Evolutionary conservation across 2,113 vertebrate species (phyloP).

Genomic region (Morone saxatilis): DNA sequence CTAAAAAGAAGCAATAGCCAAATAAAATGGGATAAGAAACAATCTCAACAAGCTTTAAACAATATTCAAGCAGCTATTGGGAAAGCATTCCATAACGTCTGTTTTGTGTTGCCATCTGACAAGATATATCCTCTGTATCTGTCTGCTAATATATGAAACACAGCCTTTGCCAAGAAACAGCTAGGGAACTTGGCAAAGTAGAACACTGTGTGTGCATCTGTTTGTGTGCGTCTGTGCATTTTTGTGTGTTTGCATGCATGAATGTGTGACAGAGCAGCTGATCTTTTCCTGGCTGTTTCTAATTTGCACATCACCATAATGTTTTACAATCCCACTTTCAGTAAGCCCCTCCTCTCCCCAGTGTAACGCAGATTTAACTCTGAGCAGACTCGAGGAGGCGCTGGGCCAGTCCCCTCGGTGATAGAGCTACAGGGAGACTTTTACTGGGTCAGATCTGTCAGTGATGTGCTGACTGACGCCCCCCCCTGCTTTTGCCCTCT

Average conservation of each 20-base stretch:
- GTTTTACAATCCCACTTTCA: constrained; percentile 72
- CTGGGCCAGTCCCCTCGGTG: constrained; percentile 6
- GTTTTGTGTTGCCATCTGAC: constrained; percentile 21
- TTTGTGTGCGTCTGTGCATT: constrained; percentile 1
- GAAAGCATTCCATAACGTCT: neutral
- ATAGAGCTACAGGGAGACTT: constrained; percentile 13
- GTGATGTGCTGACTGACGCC: constrained; percentile 1
- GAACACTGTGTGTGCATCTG: neutral
- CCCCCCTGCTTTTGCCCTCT: neutral
- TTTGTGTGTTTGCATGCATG: constrained; percentile 7
- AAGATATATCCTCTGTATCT: constrained; percentile 34
- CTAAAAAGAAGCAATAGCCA: neutral
- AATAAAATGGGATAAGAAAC: neutral
- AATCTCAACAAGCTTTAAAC: neutral
- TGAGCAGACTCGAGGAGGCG: constrained; percentile 52
- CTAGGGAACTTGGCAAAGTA: constrained; percentile 41
- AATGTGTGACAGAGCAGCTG: constrained; percentile 63
- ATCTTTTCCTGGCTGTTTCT: constrained; percentile 72
- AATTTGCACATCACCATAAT: constrained; percentile 74
- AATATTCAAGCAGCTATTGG: neutral
- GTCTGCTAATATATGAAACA: constrained; percentile 39
- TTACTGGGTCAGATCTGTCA: constrained; percentile 8
- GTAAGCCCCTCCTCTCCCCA: constrained; percentile 51
- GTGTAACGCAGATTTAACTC: constrained; percentile 49
- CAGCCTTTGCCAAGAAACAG: constrained; percentile 53